Evolutionary conservation across 2,797 vertebrate genomes (phyloP), one percentile per base, ranked within the genome.

Genomic region (Pipistrellus nathusii): DNA sequence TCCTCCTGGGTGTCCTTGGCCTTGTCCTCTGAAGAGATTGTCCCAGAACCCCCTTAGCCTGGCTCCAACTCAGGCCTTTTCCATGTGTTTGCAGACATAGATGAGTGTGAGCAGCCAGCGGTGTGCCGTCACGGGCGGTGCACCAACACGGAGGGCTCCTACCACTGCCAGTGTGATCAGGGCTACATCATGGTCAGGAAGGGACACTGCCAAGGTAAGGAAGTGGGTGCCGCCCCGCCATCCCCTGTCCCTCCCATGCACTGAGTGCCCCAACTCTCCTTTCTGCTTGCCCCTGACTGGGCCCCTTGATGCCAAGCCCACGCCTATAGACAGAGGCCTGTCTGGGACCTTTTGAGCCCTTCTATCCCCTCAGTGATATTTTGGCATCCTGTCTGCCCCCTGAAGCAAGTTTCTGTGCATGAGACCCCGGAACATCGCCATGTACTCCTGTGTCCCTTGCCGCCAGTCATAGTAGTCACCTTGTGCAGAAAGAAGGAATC

Each of bases 91-190:
- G 84, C 98, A 99, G 99, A 99, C 97, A 97, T 98, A 96, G 98
- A 99, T 7, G 99, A 99, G 96, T 99, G 99, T 98, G 98, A 98
- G 96, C 98, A 99, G 97, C 98, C 98, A 68, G 98, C 97, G 80
- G 97, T 98, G 95, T 99, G 99, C 97, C 98, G 66, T 53, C 98
- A 98, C 38, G 99, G 99, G 14, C 97, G 44, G 6, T 99, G 99
- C 95, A 96, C 99, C 98, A 99, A 99, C 98, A 99, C 98, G 0
- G 99, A 98, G 0, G 99, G 99, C 68, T 99, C 99, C 9, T 99
- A 99, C 98, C 98, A 80, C 97, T 99, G 99, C 94, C 98, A 99
- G 97, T 99, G 99, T 98, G 98, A 98, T 93, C 96, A 82, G 9
- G 99, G 99, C 96, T 99, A 98, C 91, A 89, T 98, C 97, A 98